Conservation (phyloP, 2,888 invertebrate species). For the Pelosia muscerda region DNA sequence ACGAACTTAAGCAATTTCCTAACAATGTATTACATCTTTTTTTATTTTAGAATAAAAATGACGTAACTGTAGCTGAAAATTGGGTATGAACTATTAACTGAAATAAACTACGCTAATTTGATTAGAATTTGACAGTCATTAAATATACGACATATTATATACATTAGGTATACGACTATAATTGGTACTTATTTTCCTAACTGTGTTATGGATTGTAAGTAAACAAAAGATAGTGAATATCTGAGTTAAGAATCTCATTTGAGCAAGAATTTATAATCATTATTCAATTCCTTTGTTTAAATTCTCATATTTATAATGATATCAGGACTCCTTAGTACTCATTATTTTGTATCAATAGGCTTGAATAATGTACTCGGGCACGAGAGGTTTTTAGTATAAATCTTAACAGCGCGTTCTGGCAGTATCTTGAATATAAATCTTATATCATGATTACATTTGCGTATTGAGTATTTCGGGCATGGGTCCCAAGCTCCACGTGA, state of each 20-base stretch:
- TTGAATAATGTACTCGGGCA: slow-evolving; percentile 28
- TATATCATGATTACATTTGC: slow-evolving; percentile 52
- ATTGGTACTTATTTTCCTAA: neutral
- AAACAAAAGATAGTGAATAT: no score
- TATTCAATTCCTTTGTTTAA: no score
- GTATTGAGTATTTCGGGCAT: slow-evolving; percentile 46
- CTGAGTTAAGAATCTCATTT: no score
- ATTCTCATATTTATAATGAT: no score
- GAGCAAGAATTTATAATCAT: no score
- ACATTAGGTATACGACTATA: no score
- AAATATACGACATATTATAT: no score
- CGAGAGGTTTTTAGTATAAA: slow-evolving; percentile 37
- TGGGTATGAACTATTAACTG: no score
- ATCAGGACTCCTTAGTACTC: slow-evolving; percentile 10
- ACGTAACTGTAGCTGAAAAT: neutral
- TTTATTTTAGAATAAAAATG: neutral
- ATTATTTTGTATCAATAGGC: slow-evolving; percentile 17
- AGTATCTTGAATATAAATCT: slow-evolving; percentile 51
- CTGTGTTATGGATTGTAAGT: neutral
- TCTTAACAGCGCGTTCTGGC: slow-evolving; percentile 46
- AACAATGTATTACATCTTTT: neutral
- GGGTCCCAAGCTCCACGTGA: slow-evolving; percentile 29
- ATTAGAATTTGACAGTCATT: neutral
- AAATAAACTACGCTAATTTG: no score
- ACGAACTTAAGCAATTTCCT: neutral